Evolutionary conservation across 2,888 invertebrate species (phyloP), one percentile per base, ranked within the genome.

Genomic region (Xanthorhoe spadicearia): DNA sequence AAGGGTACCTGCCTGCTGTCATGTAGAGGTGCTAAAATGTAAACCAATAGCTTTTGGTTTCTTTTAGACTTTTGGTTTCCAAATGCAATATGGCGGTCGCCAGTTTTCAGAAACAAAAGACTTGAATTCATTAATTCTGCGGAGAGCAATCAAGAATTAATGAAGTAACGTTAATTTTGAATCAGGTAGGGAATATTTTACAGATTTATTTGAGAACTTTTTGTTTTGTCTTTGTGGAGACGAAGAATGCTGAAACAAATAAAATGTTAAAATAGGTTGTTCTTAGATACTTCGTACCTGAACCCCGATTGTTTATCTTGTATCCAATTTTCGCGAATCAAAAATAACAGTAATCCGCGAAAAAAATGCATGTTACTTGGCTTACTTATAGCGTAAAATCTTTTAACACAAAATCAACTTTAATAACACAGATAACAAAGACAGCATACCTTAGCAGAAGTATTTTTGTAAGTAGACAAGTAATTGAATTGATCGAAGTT

Each of bases 401-500:
- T 32, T 32, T 0, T 32, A 7, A 32, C 32, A 1, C 10, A 2
- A 13, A 38, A 7, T 43, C 0, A 43, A 13, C 4, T 13, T 3
- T 0, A 13, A 43, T 13, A 5, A 43, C 10, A 43, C 9, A 13
- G 13, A 43, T 13, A 13, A 43, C 10, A 43, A 43, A 13, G 38
- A 13, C 38, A 3, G 8, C 15, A 48, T 48, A 58, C 35, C 49
- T 17, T 19, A 51, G 19, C 35, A 19, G n/a, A 51, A 51, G 58
- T 19, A 50, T 59, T 59, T 13, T 59, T 13, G 38, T 43, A 43
- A 43, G 38, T 1, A 43, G 38, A 50, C 52, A 60, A 54, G 57
- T 87, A 86, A 88, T 87, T 83, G 88, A 89, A 88, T 88, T 82
- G 86, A 85, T 84, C 70, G 70, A 73, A 78, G 75, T 49, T 75